These are phyloP conservation scores for Pelobates cultripes DNA, from an alignment of 2,797 vertebrate genomes.

Conservation along the genomic window DNA sequence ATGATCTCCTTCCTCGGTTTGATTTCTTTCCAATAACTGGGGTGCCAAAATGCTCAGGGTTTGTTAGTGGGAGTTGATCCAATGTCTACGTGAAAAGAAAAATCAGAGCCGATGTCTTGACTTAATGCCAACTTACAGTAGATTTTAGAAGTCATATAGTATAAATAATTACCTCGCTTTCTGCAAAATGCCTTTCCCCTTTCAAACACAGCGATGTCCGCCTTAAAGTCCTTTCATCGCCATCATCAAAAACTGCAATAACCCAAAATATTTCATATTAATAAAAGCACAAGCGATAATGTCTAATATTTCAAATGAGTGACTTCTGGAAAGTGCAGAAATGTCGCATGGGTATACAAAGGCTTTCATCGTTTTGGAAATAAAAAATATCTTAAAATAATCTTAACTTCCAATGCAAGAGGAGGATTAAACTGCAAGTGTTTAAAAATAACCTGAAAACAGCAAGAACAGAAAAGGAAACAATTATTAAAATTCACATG, in stretches of 20 bases:
- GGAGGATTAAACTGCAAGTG: no score
- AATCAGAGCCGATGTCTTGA: background rate
- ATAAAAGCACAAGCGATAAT: no score
- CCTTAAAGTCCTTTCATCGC: slow-evolving; percentile 94
- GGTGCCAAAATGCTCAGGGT: slow-evolving; percentile 97
- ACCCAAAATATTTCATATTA: slow-evolving; percentile 9
- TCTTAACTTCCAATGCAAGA: no score
- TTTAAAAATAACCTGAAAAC: no score
- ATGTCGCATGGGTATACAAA: no score
- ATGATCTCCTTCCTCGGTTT: slow-evolving; percentile 90
- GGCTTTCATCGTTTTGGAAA: no score
- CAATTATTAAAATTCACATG: no score
- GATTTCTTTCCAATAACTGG: slow-evolving; percentile 97
- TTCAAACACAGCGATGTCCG: slow-evolving; percentile 95
- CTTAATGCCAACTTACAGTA: no score
- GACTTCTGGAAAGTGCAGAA: no score
- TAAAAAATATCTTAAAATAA: no score
- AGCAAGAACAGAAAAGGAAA: no score
- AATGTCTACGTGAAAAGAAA: slow-evolving; percentile 78
- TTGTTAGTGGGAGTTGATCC: slow-evolving; percentile 95
- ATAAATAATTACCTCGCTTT: slow-evolving; percentile 85
- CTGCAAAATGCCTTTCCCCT: slow-evolving; percentile 96
- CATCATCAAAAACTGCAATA: slow-evolving; percentile 91
- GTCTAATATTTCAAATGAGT: no score
- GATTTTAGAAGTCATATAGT: background rate